These are phyloP conservation scores for Neodiprion lecontei DNA, from an alignment of 1,140 invertebrate genomes.

Conservation along the genomic window DNA sequence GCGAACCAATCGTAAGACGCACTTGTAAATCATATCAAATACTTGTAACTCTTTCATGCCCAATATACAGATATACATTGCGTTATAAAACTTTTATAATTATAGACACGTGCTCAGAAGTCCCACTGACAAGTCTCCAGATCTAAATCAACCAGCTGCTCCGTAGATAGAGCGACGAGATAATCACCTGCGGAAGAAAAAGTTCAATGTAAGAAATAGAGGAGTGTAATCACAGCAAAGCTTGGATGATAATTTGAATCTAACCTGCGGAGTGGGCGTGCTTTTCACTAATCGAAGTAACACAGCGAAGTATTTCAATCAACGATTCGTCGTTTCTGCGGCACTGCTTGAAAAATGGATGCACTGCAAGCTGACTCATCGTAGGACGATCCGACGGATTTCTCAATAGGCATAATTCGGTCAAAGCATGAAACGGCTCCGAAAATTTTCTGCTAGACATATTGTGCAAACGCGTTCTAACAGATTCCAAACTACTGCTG, in stretches of 20 bases:
- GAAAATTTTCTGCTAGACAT: slow-evolving; percentile 69
- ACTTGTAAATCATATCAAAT: neutral
- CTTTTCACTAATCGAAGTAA: slow-evolving; percentile 61
- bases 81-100: slow-evolving; percentile 18
- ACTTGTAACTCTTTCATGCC: neutral
- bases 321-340: slow-evolving; percentile 50
- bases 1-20: neutral
- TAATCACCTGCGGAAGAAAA: slow-evolving; percentile 45
- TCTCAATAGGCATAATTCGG: slow-evolving; percentile 73
- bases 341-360: slow-evolving; percentile 79
- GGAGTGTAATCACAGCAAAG: neutral
- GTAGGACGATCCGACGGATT: slow-evolving; percentile 71
- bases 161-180: slow-evolving; percentile 46
- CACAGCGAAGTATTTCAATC: slow-evolving; percentile 61
- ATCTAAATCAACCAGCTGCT: slow-evolving; percentile 52
- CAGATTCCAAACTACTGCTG: slow-evolving; percentile 35
- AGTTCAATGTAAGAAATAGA: slow-evolving; percentile 15
- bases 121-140: slow-evolving; percentile 59
- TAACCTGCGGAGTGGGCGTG: slow-evolving; percentile 54
- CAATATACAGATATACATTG: neutral
- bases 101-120: slow-evolving; percentile 42
- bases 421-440: slow-evolving; percentile 77
- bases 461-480: slow-evolving; percentile 52
- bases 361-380: slow-evolving; percentile 70
- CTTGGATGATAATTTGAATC: slow-evolving; percentile 12